phyloP scores from a whole-genome alignment of 2,797 vertebrate species.

The Melanotaenia parkinsoni region DNA sequence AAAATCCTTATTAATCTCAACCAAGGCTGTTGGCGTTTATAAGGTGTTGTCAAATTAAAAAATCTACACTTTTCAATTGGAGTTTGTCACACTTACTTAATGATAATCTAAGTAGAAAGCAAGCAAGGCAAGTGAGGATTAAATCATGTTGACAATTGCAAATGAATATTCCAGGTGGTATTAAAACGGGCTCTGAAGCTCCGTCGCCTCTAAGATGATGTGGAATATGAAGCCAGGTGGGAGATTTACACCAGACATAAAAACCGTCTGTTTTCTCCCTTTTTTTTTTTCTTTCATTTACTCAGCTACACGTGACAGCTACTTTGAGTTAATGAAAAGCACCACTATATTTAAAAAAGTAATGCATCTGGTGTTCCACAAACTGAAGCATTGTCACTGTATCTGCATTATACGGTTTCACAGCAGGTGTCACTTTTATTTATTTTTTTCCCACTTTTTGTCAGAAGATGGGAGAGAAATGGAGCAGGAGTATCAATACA shows the following conservation, averaged over 20 bases:
- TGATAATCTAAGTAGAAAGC: conserved; percentile 46
- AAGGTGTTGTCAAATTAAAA: conserved; percentile 50
- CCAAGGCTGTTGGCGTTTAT: conserved; percentile 37
- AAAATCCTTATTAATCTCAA: conserved; percentile 29
- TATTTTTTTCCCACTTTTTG: conserved; percentile 5
- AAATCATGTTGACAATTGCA: conserved; percentile 63
- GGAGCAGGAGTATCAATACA: conserved; percentile 36
- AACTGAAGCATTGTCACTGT: conserved; percentile 48
- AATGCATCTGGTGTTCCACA: conserved; percentile 47
- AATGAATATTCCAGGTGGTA: conserved; percentile 54
- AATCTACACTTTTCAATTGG: conserved; percentile 29
- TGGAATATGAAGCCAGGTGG: conserved; percentile 32
- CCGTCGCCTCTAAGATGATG: conserved; percentile 22
- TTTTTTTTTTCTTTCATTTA: conserved; percentile 6
- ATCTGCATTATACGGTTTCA: conserved; percentile 56
- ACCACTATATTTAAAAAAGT: conserved; percentile 9
- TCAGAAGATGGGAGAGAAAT: conserved; percentile 4
- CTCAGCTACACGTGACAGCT: conserved; percentile 8
- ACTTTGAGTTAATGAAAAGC: conserved; percentile 38
- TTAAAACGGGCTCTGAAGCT: conserved; percentile 18
- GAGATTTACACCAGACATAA: conserved; percentile 29
- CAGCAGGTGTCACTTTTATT: conserved; percentile 22
- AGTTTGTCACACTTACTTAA: conserved; percentile 41
- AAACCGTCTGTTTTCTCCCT: conserved; percentile 6
- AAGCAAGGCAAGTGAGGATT: conserved; percentile 34